A percentile compares a stretch with the other conserved stretches of the same genome.
Conservation (phyloP, 1,140 invertebrate species). For the Spodoptera frugiperda region DNA sequence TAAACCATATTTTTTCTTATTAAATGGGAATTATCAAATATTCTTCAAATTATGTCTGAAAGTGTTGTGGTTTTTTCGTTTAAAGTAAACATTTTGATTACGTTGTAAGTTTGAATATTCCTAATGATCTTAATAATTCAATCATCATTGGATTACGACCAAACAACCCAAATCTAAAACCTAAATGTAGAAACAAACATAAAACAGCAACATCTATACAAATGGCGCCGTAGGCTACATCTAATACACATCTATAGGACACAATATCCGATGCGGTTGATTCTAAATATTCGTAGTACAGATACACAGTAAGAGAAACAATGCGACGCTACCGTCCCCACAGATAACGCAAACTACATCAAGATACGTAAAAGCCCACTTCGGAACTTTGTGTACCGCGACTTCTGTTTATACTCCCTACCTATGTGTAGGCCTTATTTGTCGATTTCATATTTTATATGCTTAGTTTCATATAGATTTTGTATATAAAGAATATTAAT, state of each 20-base stretch:
- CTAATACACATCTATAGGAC: background rate
- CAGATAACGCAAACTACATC: conserved; percentile 67
- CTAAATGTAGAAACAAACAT: too few species aligned
- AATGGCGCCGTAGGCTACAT: too few species aligned
- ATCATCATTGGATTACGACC: too few species aligned
- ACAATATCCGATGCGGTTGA: background rate
- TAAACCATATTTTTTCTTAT: conserved; percentile 40
- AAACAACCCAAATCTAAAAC: too few species aligned
- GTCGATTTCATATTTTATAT: background rate
- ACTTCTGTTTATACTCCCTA: background rate
- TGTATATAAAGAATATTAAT: too few species aligned
- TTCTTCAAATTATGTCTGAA: background rate
- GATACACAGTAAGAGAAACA: conserved; percentile 55
- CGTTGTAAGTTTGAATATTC: background rate
- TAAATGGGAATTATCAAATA: conserved; percentile 4
- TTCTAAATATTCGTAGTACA: conserved; percentile 15
- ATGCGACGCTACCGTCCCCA: conserved; percentile 50
- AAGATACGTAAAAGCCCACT: conserved; percentile 64
- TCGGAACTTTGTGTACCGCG: conserved; percentile 55
- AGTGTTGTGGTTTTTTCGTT: background rate
- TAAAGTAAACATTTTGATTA: background rate
- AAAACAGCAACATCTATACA: too few species aligned
- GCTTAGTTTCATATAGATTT: too few species aligned
- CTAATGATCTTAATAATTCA: too few species aligned
- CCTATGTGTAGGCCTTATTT: background rate